Conservation (phyloP, 2,113 vertebrate genomes). For the Vombatus ursinus region DNA sequence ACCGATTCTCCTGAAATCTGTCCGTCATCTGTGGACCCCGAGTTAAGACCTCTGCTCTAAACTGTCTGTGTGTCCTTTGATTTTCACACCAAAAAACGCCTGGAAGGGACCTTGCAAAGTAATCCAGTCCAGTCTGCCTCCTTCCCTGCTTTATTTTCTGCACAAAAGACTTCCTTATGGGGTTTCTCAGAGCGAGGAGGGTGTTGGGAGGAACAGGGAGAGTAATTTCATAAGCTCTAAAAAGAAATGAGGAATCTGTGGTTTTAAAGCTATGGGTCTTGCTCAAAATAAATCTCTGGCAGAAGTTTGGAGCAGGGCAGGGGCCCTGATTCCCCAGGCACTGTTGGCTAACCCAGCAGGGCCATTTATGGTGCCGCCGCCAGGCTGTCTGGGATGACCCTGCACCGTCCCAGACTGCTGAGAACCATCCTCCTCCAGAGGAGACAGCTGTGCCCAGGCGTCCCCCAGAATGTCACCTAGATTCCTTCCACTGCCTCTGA, state of each 20-base stretch:
- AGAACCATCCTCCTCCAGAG: not conserved
- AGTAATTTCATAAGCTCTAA: not conserved
- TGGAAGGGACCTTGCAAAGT: not conserved
- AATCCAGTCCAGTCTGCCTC: not conserved
- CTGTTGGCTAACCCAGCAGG: not conserved
- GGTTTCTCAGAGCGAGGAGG: not conserved
- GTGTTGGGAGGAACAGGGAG: not conserved
- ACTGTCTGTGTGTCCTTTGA: not conserved
- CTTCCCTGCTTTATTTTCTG: not conserved
- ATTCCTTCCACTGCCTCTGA: not conserved
- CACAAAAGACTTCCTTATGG: not conserved
- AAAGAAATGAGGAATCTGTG: not conserved
- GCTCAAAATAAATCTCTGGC: not conserved
- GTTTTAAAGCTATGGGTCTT: not conserved
- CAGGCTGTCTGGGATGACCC: not conserved
- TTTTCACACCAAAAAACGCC: not conserved
- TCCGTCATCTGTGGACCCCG: not conserved
- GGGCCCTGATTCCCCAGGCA: rapidly evolving
- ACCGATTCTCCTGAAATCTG: not conserved
- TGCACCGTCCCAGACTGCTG: not conserved
- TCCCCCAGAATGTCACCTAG: not conserved
- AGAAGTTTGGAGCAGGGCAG: not conserved
- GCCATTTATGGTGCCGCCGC: not conserved
- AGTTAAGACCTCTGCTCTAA: not conserved
- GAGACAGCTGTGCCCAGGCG: not conserved